phyloP scores from a whole-genome alignment of 2,113 vertebrate species.

The Otus sunia region DNA sequence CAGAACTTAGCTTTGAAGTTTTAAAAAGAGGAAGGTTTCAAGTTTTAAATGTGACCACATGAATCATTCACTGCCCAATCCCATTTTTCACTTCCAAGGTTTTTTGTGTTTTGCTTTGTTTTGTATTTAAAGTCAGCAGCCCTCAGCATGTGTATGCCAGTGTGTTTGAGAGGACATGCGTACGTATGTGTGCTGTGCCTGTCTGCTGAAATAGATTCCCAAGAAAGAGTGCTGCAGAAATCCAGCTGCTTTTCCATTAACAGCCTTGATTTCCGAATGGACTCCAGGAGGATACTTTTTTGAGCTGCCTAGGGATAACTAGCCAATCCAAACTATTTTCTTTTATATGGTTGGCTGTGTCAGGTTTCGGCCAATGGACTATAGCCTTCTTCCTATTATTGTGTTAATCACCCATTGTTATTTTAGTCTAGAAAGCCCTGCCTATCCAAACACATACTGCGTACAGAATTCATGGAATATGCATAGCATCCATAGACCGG shows the following conservation, averaged over 20 bases:
- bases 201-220: background rate
- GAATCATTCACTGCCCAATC: background rate
- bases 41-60: background rate
- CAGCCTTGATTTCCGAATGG: constrained; percentile 29
- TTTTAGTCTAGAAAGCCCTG: constrained; percentile 4
- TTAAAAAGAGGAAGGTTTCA: background rate
- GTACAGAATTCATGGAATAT: background rate
- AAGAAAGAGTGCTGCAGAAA: constrained; percentile 40
- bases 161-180: background rate
- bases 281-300: constrained; percentile 44
- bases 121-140: background rate
- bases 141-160: background rate
- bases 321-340: constrained; percentile 25
- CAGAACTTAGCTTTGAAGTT: background rate
- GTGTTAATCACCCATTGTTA: constrained; percentile 25
- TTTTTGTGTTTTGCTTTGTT: background rate
- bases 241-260: constrained; percentile 62
- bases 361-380: background rate
- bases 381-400: background rate
- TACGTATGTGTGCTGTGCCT: background rate
- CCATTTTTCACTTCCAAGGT: background rate
- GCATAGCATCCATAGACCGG: background rate
- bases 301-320: constrained; percentile 30
- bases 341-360: constrained; percentile 20
- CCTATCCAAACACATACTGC: background rate